Percentiles rank a stretch among this genome's conserved stretches.
phyloP scores from a whole-genome alignment of 2,797 vertebrate genomes.

The Aldrovandia affinis region DNA sequence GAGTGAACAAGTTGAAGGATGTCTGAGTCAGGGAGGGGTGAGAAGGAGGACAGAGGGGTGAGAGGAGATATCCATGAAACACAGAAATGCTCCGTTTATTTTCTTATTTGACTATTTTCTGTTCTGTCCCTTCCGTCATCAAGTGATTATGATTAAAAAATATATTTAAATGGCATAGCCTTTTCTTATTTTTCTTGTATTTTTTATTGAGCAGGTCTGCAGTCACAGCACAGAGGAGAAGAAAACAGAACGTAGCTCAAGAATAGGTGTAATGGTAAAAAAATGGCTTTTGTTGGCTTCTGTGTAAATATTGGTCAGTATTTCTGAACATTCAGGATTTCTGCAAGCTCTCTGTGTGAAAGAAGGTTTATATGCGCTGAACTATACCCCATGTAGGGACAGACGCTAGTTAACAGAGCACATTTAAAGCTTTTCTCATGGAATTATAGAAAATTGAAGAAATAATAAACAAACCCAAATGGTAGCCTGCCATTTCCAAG shows the following conservation, averaged over 20 bases:
- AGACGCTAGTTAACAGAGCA: background rate
- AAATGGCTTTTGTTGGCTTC: background rate
- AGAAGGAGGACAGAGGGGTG: no score
- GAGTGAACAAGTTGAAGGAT: no score
- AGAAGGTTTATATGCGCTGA: background rate
- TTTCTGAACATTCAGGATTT: background rate
- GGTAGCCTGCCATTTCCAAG: background rate
- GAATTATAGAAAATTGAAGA: constrained; percentile 16
- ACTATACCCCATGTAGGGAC: background rate
- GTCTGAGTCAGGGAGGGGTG: no score
- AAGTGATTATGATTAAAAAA: background rate
- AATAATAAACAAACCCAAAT: background rate
- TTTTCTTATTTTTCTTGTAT: background rate
- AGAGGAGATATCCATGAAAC: background rate
- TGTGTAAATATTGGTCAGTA: background rate
- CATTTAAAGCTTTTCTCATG: background rate
- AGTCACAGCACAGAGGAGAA: background rate
- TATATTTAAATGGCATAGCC: background rate
- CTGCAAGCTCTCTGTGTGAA: background rate
- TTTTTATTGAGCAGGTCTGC: background rate
- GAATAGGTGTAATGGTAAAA: background rate
- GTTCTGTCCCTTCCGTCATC: background rate
- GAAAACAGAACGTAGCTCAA: background rate
- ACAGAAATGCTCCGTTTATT: background rate
- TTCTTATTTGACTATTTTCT: background rate